These are phyloP conservation scores for Eptesicus fuscus DNA, from an alignment of 2,113 vertebrate genomes.

Conservation along the genomic window DNA sequence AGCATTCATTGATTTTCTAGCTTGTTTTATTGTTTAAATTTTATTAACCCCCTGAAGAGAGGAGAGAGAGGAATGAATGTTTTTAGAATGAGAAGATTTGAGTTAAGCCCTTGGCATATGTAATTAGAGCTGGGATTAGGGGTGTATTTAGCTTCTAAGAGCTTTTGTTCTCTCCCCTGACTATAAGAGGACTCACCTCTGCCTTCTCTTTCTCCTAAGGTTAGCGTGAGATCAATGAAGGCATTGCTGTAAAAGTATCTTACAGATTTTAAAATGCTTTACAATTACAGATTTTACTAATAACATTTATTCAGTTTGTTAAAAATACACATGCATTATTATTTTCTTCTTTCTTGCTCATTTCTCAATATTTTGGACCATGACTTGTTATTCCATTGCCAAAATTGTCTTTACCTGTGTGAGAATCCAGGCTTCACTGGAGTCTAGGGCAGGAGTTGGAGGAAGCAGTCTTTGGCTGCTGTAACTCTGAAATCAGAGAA, in stretches of 20 bases:
- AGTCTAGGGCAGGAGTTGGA: neutral
- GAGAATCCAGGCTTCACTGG: neutral
- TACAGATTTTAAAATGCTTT: constrained; percentile 8
- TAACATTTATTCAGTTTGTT: neutral
- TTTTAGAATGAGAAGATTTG: constrained; percentile 1
- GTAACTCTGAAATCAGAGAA: neutral
- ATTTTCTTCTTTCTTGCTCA: neutral
- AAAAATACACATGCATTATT: neutral
- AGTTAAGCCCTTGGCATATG: neutral
- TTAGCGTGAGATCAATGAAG: constrained; percentile 14
- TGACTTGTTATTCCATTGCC: neutral
- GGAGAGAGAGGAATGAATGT: neutral
- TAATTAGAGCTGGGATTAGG: neutral
- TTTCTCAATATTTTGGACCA: constrained; percentile 1
- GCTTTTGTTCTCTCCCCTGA: neutral
- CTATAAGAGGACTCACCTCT: neutral
- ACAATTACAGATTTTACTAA: neutral
- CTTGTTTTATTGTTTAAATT: neutral
- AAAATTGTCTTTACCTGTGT: neutral
- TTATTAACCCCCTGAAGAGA: neutral
- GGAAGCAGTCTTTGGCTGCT: neutral
- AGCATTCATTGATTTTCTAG: neutral
- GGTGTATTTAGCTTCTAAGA: neutral
- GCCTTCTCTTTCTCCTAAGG: neutral
- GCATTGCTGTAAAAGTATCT: neutral